A percentile compares a stretch with the other conserved stretches of the same genome.
Conservation (phyloP, 2,113 vertebrate genomes). For the Bufo bufo region DNA sequence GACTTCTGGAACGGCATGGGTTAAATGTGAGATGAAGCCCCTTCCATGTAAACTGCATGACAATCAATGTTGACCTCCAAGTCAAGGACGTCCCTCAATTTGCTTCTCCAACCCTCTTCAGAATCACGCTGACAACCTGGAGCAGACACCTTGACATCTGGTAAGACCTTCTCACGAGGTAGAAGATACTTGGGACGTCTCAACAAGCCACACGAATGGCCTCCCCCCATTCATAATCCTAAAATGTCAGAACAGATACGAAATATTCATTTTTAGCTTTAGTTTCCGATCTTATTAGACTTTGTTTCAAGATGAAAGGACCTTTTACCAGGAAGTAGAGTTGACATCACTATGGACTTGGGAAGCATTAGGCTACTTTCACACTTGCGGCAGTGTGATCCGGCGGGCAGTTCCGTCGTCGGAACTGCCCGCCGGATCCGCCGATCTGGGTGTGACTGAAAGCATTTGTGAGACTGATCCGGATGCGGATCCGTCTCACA, state of each 20-base stretch:
- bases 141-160: background rate
- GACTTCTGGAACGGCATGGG: background rate
- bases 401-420: too few relatives aligned
- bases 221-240: background rate
- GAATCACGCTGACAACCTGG: background rate
- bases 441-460: too few relatives aligned
- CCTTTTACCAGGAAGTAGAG: background rate
- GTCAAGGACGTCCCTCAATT: background rate
- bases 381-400: too few relatives aligned
- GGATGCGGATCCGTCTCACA: too few relatives aligned
- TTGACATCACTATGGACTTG: background rate
- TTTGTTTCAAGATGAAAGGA: background rate
- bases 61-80: background rate
- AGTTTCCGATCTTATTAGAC: background rate
- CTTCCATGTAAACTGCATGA: background rate
- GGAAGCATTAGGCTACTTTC: too few relatives aligned
- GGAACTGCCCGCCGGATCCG: too few relatives aligned
- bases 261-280: background rate
- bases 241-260: background rate
- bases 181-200: background rate
- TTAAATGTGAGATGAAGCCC: background rate
- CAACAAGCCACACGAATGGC: background rate
- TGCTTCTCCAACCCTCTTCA: background rate
- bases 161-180: background rate
- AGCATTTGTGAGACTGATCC: too few relatives aligned